Evolutionary conservation across 2,113 vertebrate species (phyloP).

Genomic region (Hiodon tergisus): DNA sequence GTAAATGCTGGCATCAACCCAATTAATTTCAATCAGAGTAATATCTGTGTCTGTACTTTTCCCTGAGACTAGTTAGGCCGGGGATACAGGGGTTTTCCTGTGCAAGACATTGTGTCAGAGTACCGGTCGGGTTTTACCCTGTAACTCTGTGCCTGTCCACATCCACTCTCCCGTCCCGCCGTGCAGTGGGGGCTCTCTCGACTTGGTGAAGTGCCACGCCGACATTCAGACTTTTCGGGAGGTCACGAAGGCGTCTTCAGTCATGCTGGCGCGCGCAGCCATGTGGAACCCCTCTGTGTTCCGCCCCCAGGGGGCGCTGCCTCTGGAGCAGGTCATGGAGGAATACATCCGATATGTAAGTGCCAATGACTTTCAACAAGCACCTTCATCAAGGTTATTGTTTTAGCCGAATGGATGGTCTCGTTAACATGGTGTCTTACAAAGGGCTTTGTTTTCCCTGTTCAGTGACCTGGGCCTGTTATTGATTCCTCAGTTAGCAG

Average conservation of each 20-base stretch:
- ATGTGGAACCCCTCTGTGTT: constrained; percentile 98
- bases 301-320: constrained; percentile 65
- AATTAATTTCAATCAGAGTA: no score
- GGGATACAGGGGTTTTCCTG: no score
- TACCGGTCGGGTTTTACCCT: not conserved
- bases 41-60: no score
- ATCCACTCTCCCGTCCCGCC: not conserved
- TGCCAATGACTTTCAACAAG: not conserved
- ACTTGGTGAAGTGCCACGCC: constrained; percentile 71
- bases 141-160: not conserved
- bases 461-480: not conserved
- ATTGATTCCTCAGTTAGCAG: no score
- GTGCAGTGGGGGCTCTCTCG: constrained; percentile 85
- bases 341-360: constrained; percentile 87
- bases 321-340: constrained; percentile 80
- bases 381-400: no score
- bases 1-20: no score
- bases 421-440: no score
- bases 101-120: no score
- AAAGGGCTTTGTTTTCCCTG: no score
- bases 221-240: constrained; percentile 76
- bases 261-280: constrained; percentile 90
- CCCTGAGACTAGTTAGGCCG: no score
- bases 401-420: no score
- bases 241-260: constrained; percentile 74